Base-by-base conservation (phyloP, 1,140 invertebrate species). In the Ceratitis capitata region DNA sequence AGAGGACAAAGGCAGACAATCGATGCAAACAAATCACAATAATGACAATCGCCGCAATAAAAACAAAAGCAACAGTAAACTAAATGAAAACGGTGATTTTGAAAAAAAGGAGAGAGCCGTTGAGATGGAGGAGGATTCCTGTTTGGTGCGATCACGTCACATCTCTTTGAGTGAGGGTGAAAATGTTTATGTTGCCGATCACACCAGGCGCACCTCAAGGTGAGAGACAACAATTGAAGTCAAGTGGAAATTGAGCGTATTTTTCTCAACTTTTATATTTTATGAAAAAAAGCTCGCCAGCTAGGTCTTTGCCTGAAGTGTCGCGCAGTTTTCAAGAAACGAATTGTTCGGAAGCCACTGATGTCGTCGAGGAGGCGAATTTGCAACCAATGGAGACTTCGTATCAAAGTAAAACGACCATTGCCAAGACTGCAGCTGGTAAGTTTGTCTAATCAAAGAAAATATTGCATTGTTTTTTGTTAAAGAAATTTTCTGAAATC, bases 341-440 rank as follows among this genome's bases (percentile, higher is more conserved):
- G 9, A n/a, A 39, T 39, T 26, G 35, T 26, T 47, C 82, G 56
- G 26, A 16, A 47, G 69, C 58, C 42, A 78, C 58, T 16, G 83
- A 78, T 7, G 51, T 58, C n/a, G 53, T 56, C 45, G 85, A 39
- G 19, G 61, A 84, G n/a, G 56, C 51, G 14, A 82, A 47, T 64
- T 56, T 42, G 29, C 85, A 85, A 16, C 85, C 82, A 35, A 78
- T 84, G 45, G 85, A 86, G 61, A 84, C 85, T 53, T 86, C 85
- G 14, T 86, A 86, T 58, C 85, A 86, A 35, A 86, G 85, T 35
- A 86, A 86, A 61, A 86, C 85, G 19, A 86, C 85, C 29, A 86
- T 86, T 84, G 85, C 85, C 19, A 86, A 86, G 82, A 86, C 85
- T 56, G 78, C 85, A 16, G 83, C 42, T 14, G 85, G 85, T 86